Conservation (phyloP, 1,140 invertebrate genomes). For the Hypothenemus hampei region DNA sequence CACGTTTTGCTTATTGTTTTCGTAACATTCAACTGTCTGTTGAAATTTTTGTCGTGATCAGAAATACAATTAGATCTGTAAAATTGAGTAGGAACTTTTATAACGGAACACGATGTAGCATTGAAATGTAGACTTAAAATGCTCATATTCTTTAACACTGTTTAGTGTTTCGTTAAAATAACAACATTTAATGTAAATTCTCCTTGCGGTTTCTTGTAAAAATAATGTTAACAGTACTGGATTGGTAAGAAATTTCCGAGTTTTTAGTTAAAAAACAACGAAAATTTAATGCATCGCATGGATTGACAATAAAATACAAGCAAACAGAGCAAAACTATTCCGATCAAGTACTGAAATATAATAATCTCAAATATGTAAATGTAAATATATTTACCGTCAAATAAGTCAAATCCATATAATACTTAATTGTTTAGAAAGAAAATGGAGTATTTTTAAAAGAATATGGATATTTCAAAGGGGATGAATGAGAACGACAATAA, state of each 20-base stretch:
- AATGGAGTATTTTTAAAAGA: constrained; percentile 21
- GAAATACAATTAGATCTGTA: constrained; percentile 19
- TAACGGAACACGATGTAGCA: background rate
- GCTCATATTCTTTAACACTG: constrained; percentile 41
- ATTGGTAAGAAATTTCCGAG: too few relatives aligned
- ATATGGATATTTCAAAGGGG: constrained; percentile 3
- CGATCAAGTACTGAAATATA: too few relatives aligned
- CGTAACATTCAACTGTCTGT: constrained; percentile 30
- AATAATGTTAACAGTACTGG: too few relatives aligned
- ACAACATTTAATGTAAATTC: too few relatives aligned
- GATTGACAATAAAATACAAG: too few relatives aligned
- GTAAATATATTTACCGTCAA: constrained; percentile 6
- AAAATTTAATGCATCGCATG: too few relatives aligned
- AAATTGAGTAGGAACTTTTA: constrained; percentile 20
- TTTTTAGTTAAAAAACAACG: too few relatives aligned
- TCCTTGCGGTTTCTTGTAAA: too few relatives aligned
- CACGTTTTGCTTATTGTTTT: constrained; percentile 30
- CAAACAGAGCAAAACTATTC: too few relatives aligned
- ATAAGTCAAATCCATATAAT: background rate
- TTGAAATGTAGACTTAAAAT: constrained; percentile 6
- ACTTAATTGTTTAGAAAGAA: constrained; percentile 13
- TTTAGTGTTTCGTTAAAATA: constrained; percentile 1
- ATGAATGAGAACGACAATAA: constrained; percentile 24
- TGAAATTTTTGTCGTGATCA: constrained; percentile 36
- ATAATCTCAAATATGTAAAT: constrained; percentile 6